These are phyloP conservation scores for Phyllotreta striolata DNA, from an alignment of 2,888 invertebrate genomes.

Conservation along the genomic window DNA sequence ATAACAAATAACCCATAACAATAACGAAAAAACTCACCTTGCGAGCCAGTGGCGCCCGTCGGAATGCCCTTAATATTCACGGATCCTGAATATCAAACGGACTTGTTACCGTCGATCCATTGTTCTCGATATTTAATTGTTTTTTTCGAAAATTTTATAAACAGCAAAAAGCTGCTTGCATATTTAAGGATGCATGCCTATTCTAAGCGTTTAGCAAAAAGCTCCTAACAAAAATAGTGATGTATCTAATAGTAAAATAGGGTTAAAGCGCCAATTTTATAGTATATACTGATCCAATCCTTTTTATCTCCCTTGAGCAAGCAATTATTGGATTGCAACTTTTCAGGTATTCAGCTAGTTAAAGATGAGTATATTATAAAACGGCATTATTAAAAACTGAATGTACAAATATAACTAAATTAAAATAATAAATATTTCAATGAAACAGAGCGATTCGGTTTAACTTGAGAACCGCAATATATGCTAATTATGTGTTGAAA, in stretches of 20 bases:
- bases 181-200: too few relatives aligned
- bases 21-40: conserved; percentile 31
- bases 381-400: too few relatives aligned
- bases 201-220: too few relatives aligned
- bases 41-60: background rate
- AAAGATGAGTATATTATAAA: too few relatives aligned
- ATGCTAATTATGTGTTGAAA: conserved; percentile 48
- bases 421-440: background rate
- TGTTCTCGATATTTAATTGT: background rate
- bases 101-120: background rate
- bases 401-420: too few relatives aligned
- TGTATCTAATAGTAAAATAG: too few relatives aligned
- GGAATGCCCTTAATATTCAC: background rate
- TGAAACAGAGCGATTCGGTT: background rate
- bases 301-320: too few relatives aligned
- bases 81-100: background rate
- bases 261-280: too few relatives aligned
- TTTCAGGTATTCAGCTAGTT: too few relatives aligned
- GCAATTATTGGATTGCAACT: too few relatives aligned
- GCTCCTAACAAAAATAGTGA: too few relatives aligned
- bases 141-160: conserved; percentile 5
- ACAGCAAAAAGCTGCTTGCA: background rate
- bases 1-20: conserved; percentile 43
- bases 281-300: too few relatives aligned
- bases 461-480: conserved; percentile 21